A percentile compares a stretch with the other conserved stretches of the same genome.
Conservation (phyloP, 2,113 vertebrate species). For the Glaucidium brasilianum region DNA sequence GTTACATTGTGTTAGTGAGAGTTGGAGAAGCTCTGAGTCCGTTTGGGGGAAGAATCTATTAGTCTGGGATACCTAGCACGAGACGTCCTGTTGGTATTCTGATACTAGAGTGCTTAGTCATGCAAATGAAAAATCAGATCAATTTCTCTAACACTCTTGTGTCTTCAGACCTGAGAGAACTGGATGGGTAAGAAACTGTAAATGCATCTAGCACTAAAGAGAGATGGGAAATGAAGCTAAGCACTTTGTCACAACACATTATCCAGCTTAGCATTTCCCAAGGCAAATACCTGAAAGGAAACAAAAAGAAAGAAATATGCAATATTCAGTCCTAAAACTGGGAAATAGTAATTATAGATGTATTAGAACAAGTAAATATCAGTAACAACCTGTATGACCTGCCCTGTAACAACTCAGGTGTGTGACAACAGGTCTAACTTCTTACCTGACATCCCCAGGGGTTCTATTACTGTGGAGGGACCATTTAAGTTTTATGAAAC, state of each 20-base stretch:
- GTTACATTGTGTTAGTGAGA: background rate
- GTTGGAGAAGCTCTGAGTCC: background rate
- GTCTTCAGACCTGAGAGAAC: background rate
- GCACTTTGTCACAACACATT: background rate
- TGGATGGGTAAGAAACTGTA: background rate
- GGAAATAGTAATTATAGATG: background rate
- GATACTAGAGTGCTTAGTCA: background rate
- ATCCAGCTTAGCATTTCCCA: background rate
- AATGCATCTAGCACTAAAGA: background rate
- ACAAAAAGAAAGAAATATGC: background rate
- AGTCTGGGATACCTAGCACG: background rate
- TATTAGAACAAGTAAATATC: background rate
- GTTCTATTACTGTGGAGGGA: fast-evolving
- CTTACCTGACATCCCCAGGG: background rate
- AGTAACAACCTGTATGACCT: background rate
- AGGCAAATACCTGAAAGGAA: background rate
- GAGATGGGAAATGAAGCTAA: background rate
- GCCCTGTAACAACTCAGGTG: background rate
- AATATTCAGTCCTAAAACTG: background rate
- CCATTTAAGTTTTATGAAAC: background rate
- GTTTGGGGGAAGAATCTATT: background rate
- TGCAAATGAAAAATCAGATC: background rate
- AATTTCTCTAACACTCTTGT: background rate
- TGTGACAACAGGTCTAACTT: background rate
- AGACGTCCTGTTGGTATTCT: background rate